phyloP scores from a whole-genome alignment of 2,888 invertebrate genomes.

The Ditula angustiorana region DNA sequence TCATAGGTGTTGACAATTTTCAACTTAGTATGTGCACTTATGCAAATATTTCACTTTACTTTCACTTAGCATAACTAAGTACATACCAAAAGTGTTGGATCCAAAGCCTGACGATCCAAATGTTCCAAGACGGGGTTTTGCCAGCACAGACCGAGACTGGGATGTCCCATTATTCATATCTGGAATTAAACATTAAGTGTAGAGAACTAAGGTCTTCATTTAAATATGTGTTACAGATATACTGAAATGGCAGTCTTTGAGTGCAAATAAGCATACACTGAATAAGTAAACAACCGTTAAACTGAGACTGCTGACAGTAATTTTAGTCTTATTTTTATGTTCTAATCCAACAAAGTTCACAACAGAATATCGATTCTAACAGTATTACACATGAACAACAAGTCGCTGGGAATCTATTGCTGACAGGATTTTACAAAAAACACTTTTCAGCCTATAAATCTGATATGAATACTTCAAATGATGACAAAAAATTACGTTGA shows the following conservation, averaged over 20 bases:
- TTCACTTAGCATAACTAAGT: not conserved
- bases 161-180: conserved; percentile 67
- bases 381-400: not conserved
- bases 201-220: not conserved
- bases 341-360: not conserved
- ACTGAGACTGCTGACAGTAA: conserved; percentile 5
- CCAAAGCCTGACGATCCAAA: conserved; percentile 72
- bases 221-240: not conserved
- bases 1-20: no score
- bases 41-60: no score
- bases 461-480: conserved; percentile 11
- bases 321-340: conserved; percentile 20
- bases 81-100: conserved; percentile 72
- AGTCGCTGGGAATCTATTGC: not conserved
- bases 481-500: conserved; percentile 60
- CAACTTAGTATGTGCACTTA: no score
- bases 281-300: conserved; percentile 26
- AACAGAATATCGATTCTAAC: not conserved
- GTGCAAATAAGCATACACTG: not conserved
- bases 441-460: not conserved
- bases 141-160: conserved; percentile 74
- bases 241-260: not conserved
- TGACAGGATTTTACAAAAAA: not conserved
- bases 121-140: conserved; percentile 77
- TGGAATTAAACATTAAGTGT: conserved; percentile 45